Evolutionary conservation across 2,797 vertebrate species (phyloP).

Genomic region (Poecilia gillii): DNA sequence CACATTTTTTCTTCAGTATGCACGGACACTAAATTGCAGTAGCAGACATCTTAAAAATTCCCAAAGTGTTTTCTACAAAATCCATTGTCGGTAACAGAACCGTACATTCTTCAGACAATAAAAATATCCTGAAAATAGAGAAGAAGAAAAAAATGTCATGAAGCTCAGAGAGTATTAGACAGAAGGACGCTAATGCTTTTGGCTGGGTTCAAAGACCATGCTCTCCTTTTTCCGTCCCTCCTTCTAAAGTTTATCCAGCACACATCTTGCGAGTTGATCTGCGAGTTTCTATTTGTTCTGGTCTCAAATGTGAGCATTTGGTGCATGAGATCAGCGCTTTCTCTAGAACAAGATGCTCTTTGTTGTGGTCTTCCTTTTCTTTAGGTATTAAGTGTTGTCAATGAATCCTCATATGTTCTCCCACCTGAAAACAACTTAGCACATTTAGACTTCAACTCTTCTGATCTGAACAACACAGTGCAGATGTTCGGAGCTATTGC

Average conservation of each 20-base stretch:
- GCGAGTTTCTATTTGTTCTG: slow-evolving; percentile 31
- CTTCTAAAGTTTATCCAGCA: slow-evolving; percentile 15
- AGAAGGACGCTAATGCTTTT: slow-evolving; percentile 12
- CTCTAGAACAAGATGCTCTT: slow-evolving; percentile 47
- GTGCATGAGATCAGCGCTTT: slow-evolving; percentile 55
- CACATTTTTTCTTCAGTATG: slow-evolving; percentile 35
- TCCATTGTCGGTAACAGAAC: slow-evolving; percentile 37
- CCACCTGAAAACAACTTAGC: slow-evolving; percentile 54
- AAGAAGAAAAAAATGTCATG: slow-evolving; percentile 26
- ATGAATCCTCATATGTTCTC: slow-evolving; percentile 18
- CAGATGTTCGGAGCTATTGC: slow-evolving; percentile 24
- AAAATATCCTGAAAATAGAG: slow-evolving; percentile 37
- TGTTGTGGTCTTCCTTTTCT: slow-evolving; percentile 40
- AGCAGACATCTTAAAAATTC: slow-evolving; percentile 57
- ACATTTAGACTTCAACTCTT: slow-evolving; percentile 23
- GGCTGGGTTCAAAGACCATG: slow-evolving; percentile 31
- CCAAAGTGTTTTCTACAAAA: slow-evolving; percentile 52
- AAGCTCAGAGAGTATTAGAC: slow-evolving; percentile 48
- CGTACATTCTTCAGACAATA: slow-evolving; percentile 35
- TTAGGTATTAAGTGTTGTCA: slow-evolving; percentile 19
- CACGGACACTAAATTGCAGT: slow-evolving; percentile 18
- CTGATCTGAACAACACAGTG: slow-evolving; percentile 3
- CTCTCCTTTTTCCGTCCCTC: slow-evolving; percentile 21
- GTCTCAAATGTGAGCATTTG: slow-evolving; percentile 48
- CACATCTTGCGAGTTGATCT: slow-evolving; percentile 41